Evolutionary conservation across 2,888 invertebrate species (phyloP).

Genomic region (Dilophus febrilis): DNA sequence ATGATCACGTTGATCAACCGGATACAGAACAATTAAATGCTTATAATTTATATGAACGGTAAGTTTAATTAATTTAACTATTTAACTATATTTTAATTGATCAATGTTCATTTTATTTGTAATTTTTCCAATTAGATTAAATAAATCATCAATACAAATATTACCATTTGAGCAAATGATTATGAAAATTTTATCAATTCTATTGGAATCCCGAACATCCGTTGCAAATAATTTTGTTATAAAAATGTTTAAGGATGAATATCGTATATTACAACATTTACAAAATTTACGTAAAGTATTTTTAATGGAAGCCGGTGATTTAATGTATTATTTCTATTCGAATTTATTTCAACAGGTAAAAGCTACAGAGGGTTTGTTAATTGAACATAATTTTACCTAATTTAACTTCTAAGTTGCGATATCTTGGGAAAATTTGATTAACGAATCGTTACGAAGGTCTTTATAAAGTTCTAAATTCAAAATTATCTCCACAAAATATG

Average conservation of each 20-base stretch:
- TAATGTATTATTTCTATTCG: conserved; percentile 34
- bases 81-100: background rate
- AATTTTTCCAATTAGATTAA: conserved; percentile 13
- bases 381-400: too few relatives aligned
- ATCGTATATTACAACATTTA: conserved; percentile 30
- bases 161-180: conserved; percentile 31
- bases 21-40: background rate
- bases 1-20: too few relatives aligned
- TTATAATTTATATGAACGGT: too few relatives aligned
- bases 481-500: too few relatives aligned
- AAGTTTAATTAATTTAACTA: background rate
- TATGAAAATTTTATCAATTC: conserved; percentile 24
- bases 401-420: too few relatives aligned
- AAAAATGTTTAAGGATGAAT: conserved; percentile 31
- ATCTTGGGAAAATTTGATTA: too few relatives aligned
- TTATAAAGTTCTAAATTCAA: too few relatives aligned
- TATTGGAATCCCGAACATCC: conserved; percentile 27
- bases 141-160: conserved; percentile 17
- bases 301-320: conserved; percentile 35
- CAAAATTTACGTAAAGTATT: conserved; percentile 33
- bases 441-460: too few relatives aligned
- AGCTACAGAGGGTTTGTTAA: too few relatives aligned
- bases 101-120: background rate
- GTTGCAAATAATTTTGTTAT: conserved; percentile 33
- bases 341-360: conserved; percentile 32